Base-by-base conservation (phyloP, 2,888 invertebrate genomes). In the Gibbula magus region DNA sequence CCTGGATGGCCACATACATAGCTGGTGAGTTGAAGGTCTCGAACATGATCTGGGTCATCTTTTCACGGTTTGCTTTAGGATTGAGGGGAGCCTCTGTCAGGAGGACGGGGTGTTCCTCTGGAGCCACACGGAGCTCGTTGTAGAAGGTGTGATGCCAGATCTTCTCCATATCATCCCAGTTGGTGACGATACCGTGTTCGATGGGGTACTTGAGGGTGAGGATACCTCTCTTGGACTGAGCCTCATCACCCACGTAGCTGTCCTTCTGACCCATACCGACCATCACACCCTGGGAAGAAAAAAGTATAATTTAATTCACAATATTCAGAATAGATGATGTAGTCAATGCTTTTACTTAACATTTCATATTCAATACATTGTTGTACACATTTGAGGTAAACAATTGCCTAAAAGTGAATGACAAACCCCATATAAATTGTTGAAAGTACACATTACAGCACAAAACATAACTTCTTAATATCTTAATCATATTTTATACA, bases 1-100 rank as follows among this genome's bases (percentile, higher is more conserved):
- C 98, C 94, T 98, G 98, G 86, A 96, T 96, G 92, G 97, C 97
- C 86, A 97, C 97, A 94, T 97, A 97, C 97, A 97, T 97, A 92
- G 97, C 97, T 86, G 97, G 97, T 77, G 96, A 96, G 94, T 96
- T 96, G 95, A 97, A 97, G 91, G 94, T 98, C 97, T 85, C 86
- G 77, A 87, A 86, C 85, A 91, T 89, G 80, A 90, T 90, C 86
- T 91, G 90, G 76, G 96, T 96, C 97, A 97, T 97, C 95, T 97
- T 97, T 93, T 97, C 96, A 85, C 88, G 79, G 94, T 96, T 97
- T 90, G 96, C 96, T 93, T 97, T 97, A 86, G 97, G 97, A 94
- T 97, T 97, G 90, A 97, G 94, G 85, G 97, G 97, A 77, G 97
- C 96, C 94, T 97, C 97, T 79, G 97, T 97, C 90, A 97, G 94